Conservation (phyloP, 2,888 invertebrate species). For the Eretmocerus hayati region DNA sequence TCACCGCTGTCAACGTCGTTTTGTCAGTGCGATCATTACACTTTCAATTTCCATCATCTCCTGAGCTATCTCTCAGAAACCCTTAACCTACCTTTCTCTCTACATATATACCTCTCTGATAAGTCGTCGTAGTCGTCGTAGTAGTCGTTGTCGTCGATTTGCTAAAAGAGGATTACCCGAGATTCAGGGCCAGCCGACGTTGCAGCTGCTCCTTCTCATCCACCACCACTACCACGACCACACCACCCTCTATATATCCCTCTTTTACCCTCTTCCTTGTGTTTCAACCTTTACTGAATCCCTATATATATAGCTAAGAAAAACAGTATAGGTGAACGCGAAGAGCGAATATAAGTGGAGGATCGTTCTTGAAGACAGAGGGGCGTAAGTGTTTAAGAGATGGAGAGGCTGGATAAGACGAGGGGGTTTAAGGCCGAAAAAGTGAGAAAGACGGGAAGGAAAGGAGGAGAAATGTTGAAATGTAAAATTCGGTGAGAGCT, state of each 20-base stretch:
- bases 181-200: slow-evolving; percentile 4
- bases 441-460: no score
- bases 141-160: slow-evolving; percentile 8
- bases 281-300: no score
- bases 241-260: neutral
- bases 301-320: neutral
- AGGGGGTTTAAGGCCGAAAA: no score
- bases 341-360: neutral
- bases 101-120: no score
- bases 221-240: slow-evolving; percentile 11
- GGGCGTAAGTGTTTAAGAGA: slow-evolving; percentile 15
- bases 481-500: no score
- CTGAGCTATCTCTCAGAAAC: slow-evolving; percentile 9
- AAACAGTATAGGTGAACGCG: no score
- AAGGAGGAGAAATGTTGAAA: no score
- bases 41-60: slow-evolving; percentile 17
- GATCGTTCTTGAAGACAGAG: neutral
- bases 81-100: no score
- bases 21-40: slow-evolving; percentile 13
- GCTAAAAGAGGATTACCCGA: slow-evolving; percentile 13
- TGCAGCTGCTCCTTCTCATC: slow-evolving; percentile 9
- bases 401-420: slow-evolving; percentile 9
- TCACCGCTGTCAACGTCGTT: neutral
- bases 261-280: neutral
- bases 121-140: no score